These are phyloP conservation scores for Axinella damicornis DNA, from an alignment of 37 sponge, comb jelly and placozoan species.

Conservation along the genomic window DNA sequence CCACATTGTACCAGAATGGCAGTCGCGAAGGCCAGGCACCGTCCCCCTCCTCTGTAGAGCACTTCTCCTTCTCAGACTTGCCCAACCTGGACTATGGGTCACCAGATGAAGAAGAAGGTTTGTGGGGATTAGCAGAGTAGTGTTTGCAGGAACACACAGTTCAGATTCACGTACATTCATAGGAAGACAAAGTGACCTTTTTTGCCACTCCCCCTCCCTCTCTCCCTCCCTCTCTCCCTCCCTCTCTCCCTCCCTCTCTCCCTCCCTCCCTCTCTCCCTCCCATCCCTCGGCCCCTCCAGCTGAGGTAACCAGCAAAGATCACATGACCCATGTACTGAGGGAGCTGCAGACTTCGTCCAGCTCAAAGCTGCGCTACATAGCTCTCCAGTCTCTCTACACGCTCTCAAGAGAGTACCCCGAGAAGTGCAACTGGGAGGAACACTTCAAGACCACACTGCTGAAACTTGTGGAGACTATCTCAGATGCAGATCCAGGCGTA, in stretches of 20 bases:
- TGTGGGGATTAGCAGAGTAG: neutral
- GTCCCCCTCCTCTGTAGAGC: conserved; percentile 12
- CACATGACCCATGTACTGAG: conserved; percentile 48
- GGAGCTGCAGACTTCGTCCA: conserved; percentile 35
- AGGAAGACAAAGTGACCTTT: neutral
- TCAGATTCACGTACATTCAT: neutral
- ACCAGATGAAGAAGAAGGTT: conserved; percentile 37
- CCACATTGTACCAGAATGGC: conserved; percentile 40
- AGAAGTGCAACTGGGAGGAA: conserved; percentile 77
- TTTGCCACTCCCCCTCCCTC: neutral
- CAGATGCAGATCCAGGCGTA: conserved; percentile 28
- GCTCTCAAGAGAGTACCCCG: conserved; percentile 42
- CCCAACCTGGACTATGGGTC: conserved; percentile 75
- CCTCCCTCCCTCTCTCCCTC: too few species aligned
- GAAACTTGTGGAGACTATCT: conserved; percentile 15
- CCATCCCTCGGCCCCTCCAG: too few species aligned
- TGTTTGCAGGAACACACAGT: too few species aligned
- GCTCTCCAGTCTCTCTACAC: conserved; percentile 63
- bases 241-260: neutral
- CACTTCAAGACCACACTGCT: conserved; percentile 49
- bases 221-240: neutral
- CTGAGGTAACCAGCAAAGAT: conserved; percentile 2
- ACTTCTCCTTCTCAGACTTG: conserved; percentile 67
- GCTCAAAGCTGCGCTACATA: conserved; percentile 37
- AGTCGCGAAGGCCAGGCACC: neutral